Evolutionary conservation across 2,888 invertebrate genomes (phyloP).

Genomic region (Bedellia somnulentella): DNA sequence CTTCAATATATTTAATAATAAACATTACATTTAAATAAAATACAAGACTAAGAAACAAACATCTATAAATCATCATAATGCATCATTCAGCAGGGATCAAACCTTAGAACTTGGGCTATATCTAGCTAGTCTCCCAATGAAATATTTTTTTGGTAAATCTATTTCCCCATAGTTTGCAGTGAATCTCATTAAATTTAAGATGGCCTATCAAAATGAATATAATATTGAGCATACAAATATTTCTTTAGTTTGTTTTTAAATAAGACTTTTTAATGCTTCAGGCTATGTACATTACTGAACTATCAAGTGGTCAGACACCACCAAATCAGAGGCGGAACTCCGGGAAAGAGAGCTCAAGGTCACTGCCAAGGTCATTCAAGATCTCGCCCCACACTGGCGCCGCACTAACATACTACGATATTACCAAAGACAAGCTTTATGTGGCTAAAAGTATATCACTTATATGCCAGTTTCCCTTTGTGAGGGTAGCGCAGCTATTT

Average conservation of each 20-base stretch:
- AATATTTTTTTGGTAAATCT: too few species aligned
- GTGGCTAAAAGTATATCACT: slow-evolving; percentile 95
- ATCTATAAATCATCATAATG: too few species aligned
- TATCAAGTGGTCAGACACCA: slow-evolving; percentile 78
- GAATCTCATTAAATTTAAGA: too few species aligned
- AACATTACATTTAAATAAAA: too few species aligned
- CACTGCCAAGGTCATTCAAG: slow-evolving; percentile 88
- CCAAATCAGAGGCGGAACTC: slow-evolving; percentile 61
- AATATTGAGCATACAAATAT: neutral
- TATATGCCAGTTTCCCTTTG: slow-evolving; percentile 88
- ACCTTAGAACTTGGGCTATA: too few species aligned
- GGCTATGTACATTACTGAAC: slow-evolving; percentile 88
- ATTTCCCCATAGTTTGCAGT: too few species aligned
- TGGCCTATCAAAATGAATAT: neutral
- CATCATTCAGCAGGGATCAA: too few species aligned
- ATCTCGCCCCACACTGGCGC: slow-evolving; percentile 76
- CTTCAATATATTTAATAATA: too few species aligned
- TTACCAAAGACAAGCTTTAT: slow-evolving; percentile 90
- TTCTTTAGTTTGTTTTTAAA: neutral
- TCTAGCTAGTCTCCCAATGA: too few species aligned
- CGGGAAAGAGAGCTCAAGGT: slow-evolving; percentile 75
- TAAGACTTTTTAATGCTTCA: slow-evolving; percentile 35
- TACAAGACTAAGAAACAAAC: too few species aligned
- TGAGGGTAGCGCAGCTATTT: slow-evolving; percentile 83
- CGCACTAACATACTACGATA: slow-evolving; percentile 87